Conservation (phyloP, 1,140 invertebrate species). For the Zaprionus inermis region DNA sequence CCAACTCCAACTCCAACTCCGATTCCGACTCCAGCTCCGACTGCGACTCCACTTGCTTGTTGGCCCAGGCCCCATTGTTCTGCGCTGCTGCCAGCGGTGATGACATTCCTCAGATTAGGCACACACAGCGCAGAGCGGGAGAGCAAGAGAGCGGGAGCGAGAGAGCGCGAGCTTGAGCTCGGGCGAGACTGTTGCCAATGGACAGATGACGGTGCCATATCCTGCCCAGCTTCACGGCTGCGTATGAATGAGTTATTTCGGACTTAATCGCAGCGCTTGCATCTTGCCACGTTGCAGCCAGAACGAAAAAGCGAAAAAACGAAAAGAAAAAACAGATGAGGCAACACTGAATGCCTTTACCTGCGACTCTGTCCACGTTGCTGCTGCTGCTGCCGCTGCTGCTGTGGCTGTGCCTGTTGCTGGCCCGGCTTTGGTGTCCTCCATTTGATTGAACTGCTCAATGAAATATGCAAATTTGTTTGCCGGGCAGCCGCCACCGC, state of each 20-base stretch:
- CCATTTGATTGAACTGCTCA: slow-evolving; percentile 83
- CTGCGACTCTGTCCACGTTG: slow-evolving; percentile 46
- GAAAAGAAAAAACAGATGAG: not conserved
- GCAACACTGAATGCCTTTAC: slow-evolving; percentile 15
- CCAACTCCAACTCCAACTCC: slow-evolving; percentile 6
- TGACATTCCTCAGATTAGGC: slow-evolving; percentile 77
- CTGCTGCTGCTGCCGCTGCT: not conserved
- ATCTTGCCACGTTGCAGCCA: slow-evolving; percentile 62
- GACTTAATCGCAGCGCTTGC: slow-evolving; percentile 73
- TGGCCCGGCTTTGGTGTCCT: slow-evolving; percentile 67
- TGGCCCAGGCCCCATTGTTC: slow-evolving; percentile 69
- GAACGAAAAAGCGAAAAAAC: slow-evolving; percentile 15
- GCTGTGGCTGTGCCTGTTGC: slow-evolving; percentile 38
- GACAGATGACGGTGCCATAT: slow-evolving; percentile 44
- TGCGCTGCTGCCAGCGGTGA: slow-evolving; percentile 64
- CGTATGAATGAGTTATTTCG: slow-evolving; percentile 83
- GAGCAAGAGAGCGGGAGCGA: not conserved
- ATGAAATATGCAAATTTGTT: slow-evolving; percentile 84
- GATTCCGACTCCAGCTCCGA: slow-evolving; percentile 20
- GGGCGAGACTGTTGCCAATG: slow-evolving; percentile 28
- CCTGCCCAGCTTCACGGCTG: slow-evolving; percentile 54
- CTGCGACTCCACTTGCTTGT: slow-evolving; percentile 42
- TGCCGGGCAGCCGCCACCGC: slow-evolving; percentile 30
- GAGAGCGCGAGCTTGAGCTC: not conserved
- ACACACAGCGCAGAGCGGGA: slow-evolving; percentile 6